Base-by-base conservation (phyloP, 1,140 invertebrate genomes). In the Contarinia nasturtii region DNA sequence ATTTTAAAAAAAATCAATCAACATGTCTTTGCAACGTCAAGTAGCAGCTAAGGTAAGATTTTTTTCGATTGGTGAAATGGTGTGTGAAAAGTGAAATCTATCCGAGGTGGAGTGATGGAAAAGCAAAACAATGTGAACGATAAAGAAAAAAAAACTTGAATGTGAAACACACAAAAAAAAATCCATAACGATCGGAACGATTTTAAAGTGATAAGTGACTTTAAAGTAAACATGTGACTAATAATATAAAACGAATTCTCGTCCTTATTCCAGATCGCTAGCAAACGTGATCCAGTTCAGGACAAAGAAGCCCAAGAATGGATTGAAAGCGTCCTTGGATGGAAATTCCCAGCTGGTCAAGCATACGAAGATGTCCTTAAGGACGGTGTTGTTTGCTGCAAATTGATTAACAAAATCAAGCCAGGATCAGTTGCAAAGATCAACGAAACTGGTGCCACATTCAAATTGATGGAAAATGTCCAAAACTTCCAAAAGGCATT, bases 401-500 rank as follows among this genome's bases (percentile, higher is more conserved):
- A 83, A 69, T 63, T 93, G 52, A 88, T 93, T 70, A 92, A 94
- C 74, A 86, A 83, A 62, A 64, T 94, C 48, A 68, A 74, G 47
- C 88, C 89, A 27, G 85, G 85, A 52, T 68, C 77, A 48, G 73
- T 92, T 38, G 58, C 74, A 58, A 93, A 91, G 67, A 84, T 92
- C 67, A 89, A 92, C 73, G 77, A 75, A 48, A 79, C 80, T 49
- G 88, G 87, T 47, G 82, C 83, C 57, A 85, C 89, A 57, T 94
- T 93, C 76, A 91, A 90, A 60, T 78, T 93, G 75, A 92, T 93
- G 87, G 88, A 94, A 68, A 94, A 94, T 71, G 86, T 92, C 60
- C 87, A 83, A 69, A 79, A 86, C 70, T 95, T 97, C 73, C 89
- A 94, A 65, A 79, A 79, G 48, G 89, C 86, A 0, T 76, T 86